phyloP scores from a whole-genome alignment of 2,113 vertebrate genomes.

The Callipepla californica region DNA sequence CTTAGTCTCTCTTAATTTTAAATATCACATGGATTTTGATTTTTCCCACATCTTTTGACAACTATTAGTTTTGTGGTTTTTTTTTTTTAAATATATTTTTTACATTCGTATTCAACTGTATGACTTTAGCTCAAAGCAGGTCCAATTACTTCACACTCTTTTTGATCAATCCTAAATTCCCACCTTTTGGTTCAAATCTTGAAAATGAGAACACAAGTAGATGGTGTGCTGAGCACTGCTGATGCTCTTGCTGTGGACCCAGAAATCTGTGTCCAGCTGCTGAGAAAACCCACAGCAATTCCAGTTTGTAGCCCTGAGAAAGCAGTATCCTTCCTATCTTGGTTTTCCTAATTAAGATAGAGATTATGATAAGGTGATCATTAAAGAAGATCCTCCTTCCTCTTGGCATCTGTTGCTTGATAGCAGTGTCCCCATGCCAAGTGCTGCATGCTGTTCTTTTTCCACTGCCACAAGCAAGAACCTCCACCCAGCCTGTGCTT shows the following conservation, averaged over 20 bases:
- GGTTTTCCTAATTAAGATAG: background rate
- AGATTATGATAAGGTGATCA: background rate
- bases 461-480: fast-evolving
- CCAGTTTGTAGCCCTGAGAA: background rate
- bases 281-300: background rate
- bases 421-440: background rate
- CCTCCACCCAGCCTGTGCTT: background rate
- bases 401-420: background rate
- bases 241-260: background rate
- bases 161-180: background rate
- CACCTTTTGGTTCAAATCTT: background rate
- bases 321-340: background rate
- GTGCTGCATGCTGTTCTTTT: background rate
- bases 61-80: background rate
- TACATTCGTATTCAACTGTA: background rate
- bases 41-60: background rate
- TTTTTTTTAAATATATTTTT: background rate
- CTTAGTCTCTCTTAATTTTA: background rate
- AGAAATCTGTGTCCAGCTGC: background rate
- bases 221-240: background rate
- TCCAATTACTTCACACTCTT: background rate
- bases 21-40: background rate
- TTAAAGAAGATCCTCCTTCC: background rate
- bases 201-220: background rate
- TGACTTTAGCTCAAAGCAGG: background rate